Base-by-base conservation (phyloP, 2,888 invertebrate genomes). In the Tinea trinotella region DNA sequence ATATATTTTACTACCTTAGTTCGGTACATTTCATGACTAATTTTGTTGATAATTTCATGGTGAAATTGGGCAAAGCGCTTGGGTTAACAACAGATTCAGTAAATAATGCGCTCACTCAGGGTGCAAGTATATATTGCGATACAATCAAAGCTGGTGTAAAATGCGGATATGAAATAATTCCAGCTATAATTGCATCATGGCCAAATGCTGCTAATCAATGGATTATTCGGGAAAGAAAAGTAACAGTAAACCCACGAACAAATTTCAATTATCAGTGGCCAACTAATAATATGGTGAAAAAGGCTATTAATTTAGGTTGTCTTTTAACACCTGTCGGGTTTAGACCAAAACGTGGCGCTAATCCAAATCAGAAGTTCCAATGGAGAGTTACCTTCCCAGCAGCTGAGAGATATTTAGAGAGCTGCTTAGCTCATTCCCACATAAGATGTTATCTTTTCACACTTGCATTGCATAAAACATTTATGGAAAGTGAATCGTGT, bases 351-450 rank as follows among this genome's bases (percentile, higher is more conserved):
- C 81, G 88, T 54, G 88, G 88, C 1, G 69, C 74, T 13, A 92
- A 92, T 68, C 78, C 87, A 0, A 87, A 89, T 24, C 87, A 89
- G 52, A 88, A 90, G 56, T 74, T 93, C 15, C 93, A 95, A 70
- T 95, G 95, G 95, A 91, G 90, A 70, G 84, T 94, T 1, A 87
- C 88, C 36, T 95, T 94, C 66, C 93, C 93, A 0, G 90, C 90
- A 54, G 93, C 92, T 0, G 94, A 94, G 70, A 87, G 90, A 18
- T 92, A 90, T 65, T 76, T 95, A 59, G 92, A 94, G 67, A 90
- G 90, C 12, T 89, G 90, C 59, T 83, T 94, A 66, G 89, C 90
- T 0, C 90, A 90, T 65, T 87, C 91, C 0, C 95, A 95, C 63
- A 88, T 91, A 46, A 88, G 92, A 57, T 89, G 92, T 56, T 91